Percentiles rank a stretch among this genome's conserved stretches.
These are phyloP conservation scores for Agyllia agylla DNA, from an alignment of 2,888 invertebrate species.

Conservation along the genomic window DNA sequence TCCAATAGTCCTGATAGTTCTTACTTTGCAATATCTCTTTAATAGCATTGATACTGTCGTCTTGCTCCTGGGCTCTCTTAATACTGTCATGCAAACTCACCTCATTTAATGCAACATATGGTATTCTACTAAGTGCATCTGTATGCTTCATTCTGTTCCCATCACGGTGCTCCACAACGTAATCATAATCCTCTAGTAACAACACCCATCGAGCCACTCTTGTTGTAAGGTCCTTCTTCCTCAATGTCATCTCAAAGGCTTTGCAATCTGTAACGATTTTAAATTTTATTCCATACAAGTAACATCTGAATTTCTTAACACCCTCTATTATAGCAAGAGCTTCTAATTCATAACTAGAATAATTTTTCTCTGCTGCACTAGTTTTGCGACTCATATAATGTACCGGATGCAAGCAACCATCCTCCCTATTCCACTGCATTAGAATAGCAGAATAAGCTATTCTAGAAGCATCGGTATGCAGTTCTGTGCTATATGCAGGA, in stretches of 20 bases:
- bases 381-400: neutral
- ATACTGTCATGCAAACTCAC: neutral
- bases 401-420: neutral
- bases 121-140: constrained; percentile 72
- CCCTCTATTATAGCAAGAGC: neutral
- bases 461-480: neutral
- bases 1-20: neutral
- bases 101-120: neutral
- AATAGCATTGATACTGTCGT: neutral
- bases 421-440: neutral
- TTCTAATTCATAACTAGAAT: neutral
- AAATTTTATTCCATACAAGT: constrained; percentile 70
- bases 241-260: constrained; percentile 73
- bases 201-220: constrained; percentile 77
- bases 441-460: neutral
- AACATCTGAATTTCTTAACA: constrained; percentile 58
- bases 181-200: constrained; percentile 74
- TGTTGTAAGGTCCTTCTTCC: constrained; percentile 77
- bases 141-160: constrained; percentile 73
- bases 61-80: neutral
- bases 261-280: constrained; percentile 76
- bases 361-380: neutral
- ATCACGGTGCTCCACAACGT: constrained; percentile 74
- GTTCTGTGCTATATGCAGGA: neutral
- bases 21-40: neutral